Percentiles rank a stretch among this genome's conserved stretches.
These are phyloP conservation scores for Agriotes lineatus DNA, from an alignment of 2,888 invertebrate genomes.

Conservation along the genomic window DNA sequence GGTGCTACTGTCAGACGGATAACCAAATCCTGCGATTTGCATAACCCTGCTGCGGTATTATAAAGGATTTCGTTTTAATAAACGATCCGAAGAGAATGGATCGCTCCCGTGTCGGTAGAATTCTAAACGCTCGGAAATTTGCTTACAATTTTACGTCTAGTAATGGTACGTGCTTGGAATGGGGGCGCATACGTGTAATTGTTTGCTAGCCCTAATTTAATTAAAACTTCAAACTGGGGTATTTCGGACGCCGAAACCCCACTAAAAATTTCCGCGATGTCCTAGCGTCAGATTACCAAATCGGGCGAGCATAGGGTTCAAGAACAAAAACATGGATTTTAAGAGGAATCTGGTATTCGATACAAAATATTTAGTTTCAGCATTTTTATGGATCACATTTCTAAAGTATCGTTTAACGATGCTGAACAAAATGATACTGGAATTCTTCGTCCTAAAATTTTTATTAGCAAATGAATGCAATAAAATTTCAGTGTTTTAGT, in stretches of 20 bases:
- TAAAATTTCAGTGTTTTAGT: too few relatives aligned
- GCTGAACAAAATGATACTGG: too few relatives aligned
- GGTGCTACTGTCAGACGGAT: slow-evolving; percentile 37
- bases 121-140: slow-evolving; percentile 33
- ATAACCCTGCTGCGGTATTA: slow-evolving; percentile 36
- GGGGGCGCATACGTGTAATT: background rate
- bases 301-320: too few relatives aligned
- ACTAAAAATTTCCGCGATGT: background rate
- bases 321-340: too few relatives aligned
- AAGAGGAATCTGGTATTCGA: too few relatives aligned
- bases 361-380: too few relatives aligned
- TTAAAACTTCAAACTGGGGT: slow-evolving; percentile 1
- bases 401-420: too few relatives aligned
- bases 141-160: slow-evolving; percentile 29
- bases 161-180: slow-evolving; percentile 17
- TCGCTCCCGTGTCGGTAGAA: slow-evolving; percentile 28
- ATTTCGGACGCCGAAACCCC: background rate
- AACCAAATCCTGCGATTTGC: slow-evolving; percentile 40
- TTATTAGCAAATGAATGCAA: too few relatives aligned
- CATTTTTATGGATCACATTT: too few relatives aligned
- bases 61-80: slow-evolving; percentile 43
- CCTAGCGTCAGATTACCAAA: background rate
- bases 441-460: too few relatives aligned
- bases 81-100: slow-evolving; percentile 35
- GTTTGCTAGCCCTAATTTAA: slow-evolving; percentile 11